Evolutionary conservation across 2,888 invertebrate genomes (phyloP), one percentile per base, ranked within the genome.

Genomic region (Biston stratarius): DNA sequence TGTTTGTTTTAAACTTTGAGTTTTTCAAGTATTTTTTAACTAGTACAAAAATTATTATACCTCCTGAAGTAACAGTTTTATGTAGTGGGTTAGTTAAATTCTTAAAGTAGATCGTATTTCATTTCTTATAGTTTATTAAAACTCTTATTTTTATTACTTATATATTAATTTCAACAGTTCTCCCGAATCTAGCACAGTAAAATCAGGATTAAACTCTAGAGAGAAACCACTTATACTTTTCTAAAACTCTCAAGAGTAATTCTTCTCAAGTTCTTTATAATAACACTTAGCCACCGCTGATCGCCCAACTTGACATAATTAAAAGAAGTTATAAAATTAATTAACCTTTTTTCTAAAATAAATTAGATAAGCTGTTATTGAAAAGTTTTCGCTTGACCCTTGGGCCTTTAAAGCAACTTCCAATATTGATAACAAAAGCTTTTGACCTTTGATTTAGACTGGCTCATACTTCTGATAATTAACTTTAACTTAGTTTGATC

Each of bases 271-370:
- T 42, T 48, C 38, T 57, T 51, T 57, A 44, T 62, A 42, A 56
- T 59, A 63, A 60, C 59, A 59, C 59, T 58, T 38, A 33, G 8
- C n/a, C 2, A 58, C 47, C 59, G 9, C 49, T 63, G 79, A 81
- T 77, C 73, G 74, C 76, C 77, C 72, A 79, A 78, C 80, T 77
- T 77, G 33, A 80, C 78, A 84, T 83, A 85, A 85, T 87, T 84
- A 86, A 85, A 81, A 70, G 78, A 85, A 63, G 80, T 86, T 86
- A 74, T 74, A 78, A 83, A 86, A 85, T 87, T 84, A 86, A 88
- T 87, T 85, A 88, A 88, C 83, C 84, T 84, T 80, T 86, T 88
- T 84, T 84, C 86, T 82, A 76, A 55, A 80, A 75, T 82, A 80
- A 84, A 86, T 86, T 80, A 83, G 83, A 87, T 85, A 86, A 86